Evolutionary conservation across 2,113 vertebrate species (phyloP).

Genomic region (Pycnonotus jocosus): DNA sequence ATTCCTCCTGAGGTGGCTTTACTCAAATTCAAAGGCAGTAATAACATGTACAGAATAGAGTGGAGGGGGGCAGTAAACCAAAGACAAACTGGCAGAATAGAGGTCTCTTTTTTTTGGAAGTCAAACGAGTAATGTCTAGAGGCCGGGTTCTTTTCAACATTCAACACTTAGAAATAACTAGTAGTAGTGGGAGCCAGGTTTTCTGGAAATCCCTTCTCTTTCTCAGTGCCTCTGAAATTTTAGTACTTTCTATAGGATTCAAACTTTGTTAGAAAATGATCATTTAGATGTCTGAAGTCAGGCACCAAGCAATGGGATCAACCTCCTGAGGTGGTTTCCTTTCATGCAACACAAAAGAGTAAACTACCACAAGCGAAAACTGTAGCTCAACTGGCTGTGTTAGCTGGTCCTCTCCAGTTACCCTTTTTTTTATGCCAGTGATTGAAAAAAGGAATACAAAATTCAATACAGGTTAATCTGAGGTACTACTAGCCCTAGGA

Average conservation of each 20-base stretch:
- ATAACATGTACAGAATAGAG: neutral
- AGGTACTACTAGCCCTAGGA: neutral
- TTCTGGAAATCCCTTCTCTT: neutral
- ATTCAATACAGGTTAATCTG: neutral
- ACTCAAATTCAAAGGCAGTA: neutral
- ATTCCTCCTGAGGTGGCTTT: neutral
- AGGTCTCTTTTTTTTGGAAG: neutral
- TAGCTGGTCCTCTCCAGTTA: neutral
- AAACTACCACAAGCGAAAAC: neutral
- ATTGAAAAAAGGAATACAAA: neutral
- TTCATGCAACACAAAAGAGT: neutral
- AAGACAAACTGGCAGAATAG: neutral
- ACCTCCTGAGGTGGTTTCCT: neutral
- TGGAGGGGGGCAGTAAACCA: fast-evolving
- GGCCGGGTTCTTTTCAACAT: neutral
- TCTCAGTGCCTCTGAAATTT: neutral
- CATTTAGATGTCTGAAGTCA: neutral
- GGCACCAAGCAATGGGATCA: neutral
- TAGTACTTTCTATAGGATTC: neutral
- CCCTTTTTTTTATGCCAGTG: neutral
- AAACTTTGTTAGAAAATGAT: neutral
- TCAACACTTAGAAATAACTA: neutral
- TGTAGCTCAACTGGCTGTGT: neutral
- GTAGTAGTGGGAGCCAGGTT: neutral
- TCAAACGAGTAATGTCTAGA: neutral